Conservation (phyloP, 30 jellyfish, hydroid and myxozoan genomes). For the Aurelia aurita complex sp. Pacific region DNA sequence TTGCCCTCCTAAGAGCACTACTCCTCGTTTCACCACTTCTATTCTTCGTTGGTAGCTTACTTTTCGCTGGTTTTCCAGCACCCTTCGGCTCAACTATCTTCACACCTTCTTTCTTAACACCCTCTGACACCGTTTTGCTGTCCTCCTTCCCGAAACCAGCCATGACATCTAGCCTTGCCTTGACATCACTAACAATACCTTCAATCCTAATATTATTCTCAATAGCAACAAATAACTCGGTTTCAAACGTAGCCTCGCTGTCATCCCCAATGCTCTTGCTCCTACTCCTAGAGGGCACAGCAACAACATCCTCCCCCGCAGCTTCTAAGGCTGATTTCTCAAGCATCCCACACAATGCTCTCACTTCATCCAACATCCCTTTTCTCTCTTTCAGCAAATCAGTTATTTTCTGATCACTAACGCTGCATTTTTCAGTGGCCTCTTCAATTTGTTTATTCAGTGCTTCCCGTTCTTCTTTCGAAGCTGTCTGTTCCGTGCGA, state of each 20-base stretch:
- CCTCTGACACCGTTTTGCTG: not conserved
- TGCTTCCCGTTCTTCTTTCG: constrained; percentile 40
- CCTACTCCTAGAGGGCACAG: not conserved
- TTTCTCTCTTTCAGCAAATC: constrained; percentile 23
- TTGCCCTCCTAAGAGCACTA: constrained; percentile 51
- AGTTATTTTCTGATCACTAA: not conserved
- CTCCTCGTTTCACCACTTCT: constrained; percentile 43
- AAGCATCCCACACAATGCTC: constrained; percentile 19
- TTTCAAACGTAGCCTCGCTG: constrained; percentile 73
- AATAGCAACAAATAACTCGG: constrained; percentile 85
- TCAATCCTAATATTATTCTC: constrained; percentile 83
- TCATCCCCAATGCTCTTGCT: constrained; percentile 32
- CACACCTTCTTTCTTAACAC: constrained; percentile 19
- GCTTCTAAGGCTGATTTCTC: constrained; percentile 27
- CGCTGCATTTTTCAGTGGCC: constrained; percentile 10
- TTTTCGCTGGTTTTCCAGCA: constrained; percentile 10
- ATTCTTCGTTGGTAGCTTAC: not conserved
- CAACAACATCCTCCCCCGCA: constrained; percentile 11
- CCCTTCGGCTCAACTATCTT: constrained; percentile 8
- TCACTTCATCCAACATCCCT: constrained; percentile 15
- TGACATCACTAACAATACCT: constrained; percentile 69
- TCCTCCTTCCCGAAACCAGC: constrained; percentile 10
- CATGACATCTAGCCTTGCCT: constrained; percentile 28
- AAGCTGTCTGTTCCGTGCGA: constrained; percentile 25
- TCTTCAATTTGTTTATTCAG: constrained; percentile 33